phyloP scores from a whole-genome alignment of 23 tunicate species.

The Corella eumyota region DNA sequence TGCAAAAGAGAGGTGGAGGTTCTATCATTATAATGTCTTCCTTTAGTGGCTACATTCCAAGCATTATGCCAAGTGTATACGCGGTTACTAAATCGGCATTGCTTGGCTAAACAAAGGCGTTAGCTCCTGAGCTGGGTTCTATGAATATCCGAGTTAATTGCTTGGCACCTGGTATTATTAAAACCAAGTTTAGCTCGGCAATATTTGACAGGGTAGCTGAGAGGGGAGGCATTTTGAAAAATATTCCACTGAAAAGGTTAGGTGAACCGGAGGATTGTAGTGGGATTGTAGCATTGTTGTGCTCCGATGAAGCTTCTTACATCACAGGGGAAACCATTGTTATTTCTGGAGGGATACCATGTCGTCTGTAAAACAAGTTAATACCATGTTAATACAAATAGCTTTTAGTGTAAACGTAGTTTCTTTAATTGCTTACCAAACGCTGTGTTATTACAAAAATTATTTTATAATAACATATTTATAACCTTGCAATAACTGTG shows the following conservation, averaged over 20 bases:
- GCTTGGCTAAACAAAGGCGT: slow-evolving; percentile 37
- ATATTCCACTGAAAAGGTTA: too few relatives aligned
- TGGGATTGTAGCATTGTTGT: slow-evolving; percentile 30
- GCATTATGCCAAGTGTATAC: slow-evolving; percentile 27
- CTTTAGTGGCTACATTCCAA: slow-evolving; percentile 32
- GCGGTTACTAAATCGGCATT: slow-evolving; percentile 49
- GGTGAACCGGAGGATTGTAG: slow-evolving; percentile 36
- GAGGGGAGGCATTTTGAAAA: slow-evolving; percentile 1
- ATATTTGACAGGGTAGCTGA: background rate
- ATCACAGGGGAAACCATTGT: slow-evolving; percentile 43
- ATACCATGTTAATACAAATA: too few relatives aligned
- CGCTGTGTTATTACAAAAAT: too few relatives aligned
- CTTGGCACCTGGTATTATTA: slow-evolving; percentile 46
- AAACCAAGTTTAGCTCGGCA: slow-evolving; percentile 46
- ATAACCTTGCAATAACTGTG: too few relatives aligned
- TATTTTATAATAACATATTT: too few relatives aligned
- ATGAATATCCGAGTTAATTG: slow-evolving; percentile 40
- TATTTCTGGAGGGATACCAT: slow-evolving; percentile 39
- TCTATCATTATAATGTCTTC: slow-evolving; percentile 40
- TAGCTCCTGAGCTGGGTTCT: slow-evolving; percentile 26
- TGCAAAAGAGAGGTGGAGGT: slow-evolving; percentile 11
- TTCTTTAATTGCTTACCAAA: too few relatives aligned
- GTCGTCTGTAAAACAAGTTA: too few relatives aligned
- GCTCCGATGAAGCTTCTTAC: slow-evolving; percentile 50
- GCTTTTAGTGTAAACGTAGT: too few relatives aligned